Conservation (phyloP, 2,113 vertebrate genomes). For the Channa maculata region DNA sequence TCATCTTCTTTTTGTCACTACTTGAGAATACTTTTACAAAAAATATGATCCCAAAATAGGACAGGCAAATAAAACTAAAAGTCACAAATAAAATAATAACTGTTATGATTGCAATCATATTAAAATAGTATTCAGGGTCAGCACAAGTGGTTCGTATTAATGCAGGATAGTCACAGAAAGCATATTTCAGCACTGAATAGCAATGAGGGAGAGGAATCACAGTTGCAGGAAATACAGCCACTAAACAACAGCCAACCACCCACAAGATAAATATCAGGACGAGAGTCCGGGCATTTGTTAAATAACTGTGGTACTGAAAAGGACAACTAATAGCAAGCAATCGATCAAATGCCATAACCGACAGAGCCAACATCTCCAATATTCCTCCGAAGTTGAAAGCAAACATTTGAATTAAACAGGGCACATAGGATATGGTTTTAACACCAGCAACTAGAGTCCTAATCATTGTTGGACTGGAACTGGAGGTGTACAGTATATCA, state of each 20-base stretch:
- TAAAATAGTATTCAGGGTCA: constrained; percentile 48
- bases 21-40: constrained; percentile 14
- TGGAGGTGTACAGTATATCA: constrained; percentile 52
- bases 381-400: constrained; percentile 13
- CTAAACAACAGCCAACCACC: constrained; percentile 26
- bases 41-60: constrained; percentile 44
- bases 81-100: constrained; percentile 50
- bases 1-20: constrained; percentile 51
- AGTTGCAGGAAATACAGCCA: constrained; percentile 8
- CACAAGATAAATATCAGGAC: constrained; percentile 29
- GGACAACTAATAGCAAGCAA: constrained; percentile 55
- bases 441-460: constrained; percentile 33
- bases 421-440: constrained; percentile 46
- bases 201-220: constrained; percentile 48
- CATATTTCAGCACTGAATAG: constrained; percentile 27
- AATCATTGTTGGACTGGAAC: constrained; percentile 52
- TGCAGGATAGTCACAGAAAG: constrained; percentile 56
- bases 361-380: constrained; percentile 63
- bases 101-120: constrained; percentile 2
- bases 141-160: constrained; percentile 51
- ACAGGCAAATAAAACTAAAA: constrained; percentile 50
- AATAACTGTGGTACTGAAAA: constrained; percentile 46
- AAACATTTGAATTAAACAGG: constrained; percentile 56
- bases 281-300: constrained; percentile 39
- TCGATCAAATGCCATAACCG: constrained; percentile 59